Conservation (phyloP, 2,113 vertebrate species). For the Trematocara nigrifrons region DNA sequence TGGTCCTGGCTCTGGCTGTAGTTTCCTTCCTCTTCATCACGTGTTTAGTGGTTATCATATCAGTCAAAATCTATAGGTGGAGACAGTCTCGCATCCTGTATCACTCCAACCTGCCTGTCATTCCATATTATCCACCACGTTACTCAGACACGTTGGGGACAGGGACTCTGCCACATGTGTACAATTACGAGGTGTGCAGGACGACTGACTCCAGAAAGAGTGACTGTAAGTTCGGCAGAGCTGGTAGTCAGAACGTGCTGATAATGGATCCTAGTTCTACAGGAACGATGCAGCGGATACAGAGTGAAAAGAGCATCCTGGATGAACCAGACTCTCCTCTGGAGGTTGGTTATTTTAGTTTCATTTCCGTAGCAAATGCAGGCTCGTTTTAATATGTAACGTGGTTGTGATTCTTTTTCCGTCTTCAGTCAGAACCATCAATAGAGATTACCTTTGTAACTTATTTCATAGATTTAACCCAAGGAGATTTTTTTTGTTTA, state of each 20-base stretch:
- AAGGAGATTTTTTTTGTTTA: background rate
- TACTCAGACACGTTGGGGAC: background rate
- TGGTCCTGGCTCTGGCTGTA: background rate
- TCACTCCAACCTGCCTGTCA: background rate
- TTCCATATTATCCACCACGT: background rate
- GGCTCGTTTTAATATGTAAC: fast-evolving
- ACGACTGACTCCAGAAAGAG: background rate
- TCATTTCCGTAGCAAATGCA: fast-evolving
- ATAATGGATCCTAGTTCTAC: fast-evolving
- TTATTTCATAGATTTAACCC: fast-evolving
- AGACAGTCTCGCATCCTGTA: background rate
- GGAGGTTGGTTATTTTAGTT: background rate
- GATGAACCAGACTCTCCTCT: constrained; percentile 40
- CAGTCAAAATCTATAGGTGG: background rate
- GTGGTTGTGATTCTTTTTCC: fast-evolving
- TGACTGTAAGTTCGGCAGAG: background rate
- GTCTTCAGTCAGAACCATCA: background rate
- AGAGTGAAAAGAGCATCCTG: constrained; percentile 5
- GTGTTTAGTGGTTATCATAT: background rate
- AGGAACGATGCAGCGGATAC: background rate
- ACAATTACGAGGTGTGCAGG: background rate
- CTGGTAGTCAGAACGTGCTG: background rate
- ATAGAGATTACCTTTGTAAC: background rate
- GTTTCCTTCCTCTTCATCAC: background rate
- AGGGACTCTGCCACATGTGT: fast-evolving